Conservation (phyloP, 2,797 vertebrate genomes). For the Chloroceryle amazona region DNA sequence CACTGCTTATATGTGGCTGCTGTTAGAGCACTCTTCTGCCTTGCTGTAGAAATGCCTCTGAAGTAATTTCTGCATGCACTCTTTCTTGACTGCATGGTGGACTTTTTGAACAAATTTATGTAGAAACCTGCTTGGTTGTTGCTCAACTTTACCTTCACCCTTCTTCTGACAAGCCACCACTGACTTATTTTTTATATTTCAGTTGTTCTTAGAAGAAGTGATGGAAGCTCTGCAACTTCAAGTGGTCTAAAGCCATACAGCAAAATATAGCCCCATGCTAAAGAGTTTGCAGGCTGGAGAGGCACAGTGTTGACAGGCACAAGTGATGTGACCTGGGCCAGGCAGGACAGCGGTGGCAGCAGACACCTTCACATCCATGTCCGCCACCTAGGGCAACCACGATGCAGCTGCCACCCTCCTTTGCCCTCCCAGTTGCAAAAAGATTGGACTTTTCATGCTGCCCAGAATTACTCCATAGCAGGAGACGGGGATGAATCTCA, state of each 20-base stretch:
- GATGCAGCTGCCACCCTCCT: accelerated
- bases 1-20: not conserved
- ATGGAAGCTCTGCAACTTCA: not conserved
- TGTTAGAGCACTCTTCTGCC: not conserved
- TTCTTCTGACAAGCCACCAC: not conserved
- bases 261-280: not conserved
- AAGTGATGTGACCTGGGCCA: not conserved
- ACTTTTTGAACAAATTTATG: not conserved
- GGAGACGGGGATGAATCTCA: not conserved
- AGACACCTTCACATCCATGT: not conserved
- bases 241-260: not conserved
- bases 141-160: not conserved
- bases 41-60: not conserved
- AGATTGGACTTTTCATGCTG: not conserved
- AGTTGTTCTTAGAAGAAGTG: not conserved
- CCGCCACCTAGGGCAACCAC: accelerated
- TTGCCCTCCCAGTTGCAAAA: not conserved
- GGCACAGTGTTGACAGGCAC: not conserved
- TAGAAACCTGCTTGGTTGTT: not conserved
- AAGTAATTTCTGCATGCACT: not conserved
- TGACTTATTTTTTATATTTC: not conserved
- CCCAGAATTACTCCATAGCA: not conserved
- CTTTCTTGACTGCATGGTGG: not conserved
- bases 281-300: not conserved
- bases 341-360: not conserved